Evolutionary conservation across 92 coral and sea anemone species (phyloP).

Genomic region (Palythoa caribaeorum): DNA sequence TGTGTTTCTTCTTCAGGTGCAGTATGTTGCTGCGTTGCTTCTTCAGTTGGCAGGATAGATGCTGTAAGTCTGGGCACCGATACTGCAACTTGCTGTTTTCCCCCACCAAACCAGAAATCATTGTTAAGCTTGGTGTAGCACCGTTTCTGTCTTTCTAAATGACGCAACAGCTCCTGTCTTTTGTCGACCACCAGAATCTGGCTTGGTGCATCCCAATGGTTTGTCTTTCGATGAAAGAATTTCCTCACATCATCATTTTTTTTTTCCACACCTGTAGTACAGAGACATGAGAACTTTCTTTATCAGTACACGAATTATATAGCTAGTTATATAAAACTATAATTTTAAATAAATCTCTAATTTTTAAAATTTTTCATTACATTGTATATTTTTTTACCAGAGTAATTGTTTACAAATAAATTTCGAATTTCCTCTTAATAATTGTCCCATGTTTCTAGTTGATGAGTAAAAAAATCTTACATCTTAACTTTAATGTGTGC

Average conservation of each 20-base stretch:
- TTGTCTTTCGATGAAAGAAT: constrained; percentile 15
- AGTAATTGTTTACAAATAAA: constrained; percentile 2
- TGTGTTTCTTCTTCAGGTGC: not conserved
- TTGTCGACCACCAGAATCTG: constrained; percentile 1
- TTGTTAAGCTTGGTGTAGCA: not conserved
- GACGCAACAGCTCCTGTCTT: constrained; percentile 5
- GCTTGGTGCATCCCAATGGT: constrained; percentile 25
- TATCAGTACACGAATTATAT: not conserved
- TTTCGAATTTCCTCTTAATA: constrained; percentile 12
- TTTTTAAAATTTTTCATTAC: not conserved
- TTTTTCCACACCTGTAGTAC: constrained; percentile 6
- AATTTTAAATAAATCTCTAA: not conserved
- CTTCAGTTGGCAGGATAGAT: not conserved
- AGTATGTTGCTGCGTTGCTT: not conserved
- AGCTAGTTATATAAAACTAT: not conserved
- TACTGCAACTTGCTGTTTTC: constrained; percentile 10
- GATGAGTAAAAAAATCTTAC: not conserved
- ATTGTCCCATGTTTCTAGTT: constrained; percentile 13
- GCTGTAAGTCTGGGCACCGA: constrained; percentile 12
- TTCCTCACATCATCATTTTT: constrained; percentile 18
- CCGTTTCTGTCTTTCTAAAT: constrained; percentile 18
- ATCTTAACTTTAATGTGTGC: not conserved
- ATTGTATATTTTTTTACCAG: not conserved
- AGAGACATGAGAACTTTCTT: not conserved
- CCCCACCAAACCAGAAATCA: constrained; percentile 34